Evolutionary conservation across 2,888 invertebrate genomes (phyloP).

Genomic region (Drosophila koepferae): DNA sequence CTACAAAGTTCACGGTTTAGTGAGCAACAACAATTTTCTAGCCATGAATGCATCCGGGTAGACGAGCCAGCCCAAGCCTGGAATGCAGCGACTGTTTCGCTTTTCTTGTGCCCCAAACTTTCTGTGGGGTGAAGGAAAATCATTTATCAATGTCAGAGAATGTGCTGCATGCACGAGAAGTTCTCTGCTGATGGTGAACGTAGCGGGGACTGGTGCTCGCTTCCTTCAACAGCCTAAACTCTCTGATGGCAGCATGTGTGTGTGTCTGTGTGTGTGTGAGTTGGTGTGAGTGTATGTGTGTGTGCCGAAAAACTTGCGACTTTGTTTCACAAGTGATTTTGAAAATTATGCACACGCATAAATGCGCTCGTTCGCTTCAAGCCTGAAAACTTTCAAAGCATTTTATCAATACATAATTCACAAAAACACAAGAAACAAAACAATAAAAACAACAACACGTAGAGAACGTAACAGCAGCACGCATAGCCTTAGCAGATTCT

Average conservation of each 20-base stretch:
- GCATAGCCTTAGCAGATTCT: slow-evolving; percentile 21
- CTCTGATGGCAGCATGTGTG: slow-evolving; percentile 10
- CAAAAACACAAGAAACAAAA: slow-evolving; percentile 8
- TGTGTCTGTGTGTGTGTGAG: neutral
- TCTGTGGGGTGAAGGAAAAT: slow-evolving; percentile 55
- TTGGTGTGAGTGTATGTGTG: slow-evolving; percentile 20
- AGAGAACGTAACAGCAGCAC: neutral
- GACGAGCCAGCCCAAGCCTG: neutral
- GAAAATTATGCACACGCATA: slow-evolving; percentile 78
- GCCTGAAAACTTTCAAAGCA: slow-evolving; percentile 42
- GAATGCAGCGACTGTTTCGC: slow-evolving; percentile 47
- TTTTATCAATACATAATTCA: slow-evolving; percentile 64
- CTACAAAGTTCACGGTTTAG: slow-evolving; percentile 73
- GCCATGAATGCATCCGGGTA: slow-evolving; percentile 74
- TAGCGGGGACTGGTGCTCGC: neutral
- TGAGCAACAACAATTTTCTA: slow-evolving; percentile 76
- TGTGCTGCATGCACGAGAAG: slow-evolving; percentile 76
- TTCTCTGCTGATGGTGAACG: slow-evolving; percentile 27
- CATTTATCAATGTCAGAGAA: slow-evolving; percentile 80
- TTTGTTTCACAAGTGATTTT: slow-evolving; percentile 81
- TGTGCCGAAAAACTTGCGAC: slow-evolving; percentile 72
- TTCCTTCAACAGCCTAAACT: slow-evolving; percentile 45
- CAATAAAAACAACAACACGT: neutral
- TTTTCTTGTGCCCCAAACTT: slow-evolving; percentile 73
- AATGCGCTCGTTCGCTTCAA: slow-evolving; percentile 53